Percentiles rank a stretch among this genome's conserved stretches.
Conservation (phyloP, 2,113 vertebrate genomes). For the Stictonetta naevosa region DNA sequence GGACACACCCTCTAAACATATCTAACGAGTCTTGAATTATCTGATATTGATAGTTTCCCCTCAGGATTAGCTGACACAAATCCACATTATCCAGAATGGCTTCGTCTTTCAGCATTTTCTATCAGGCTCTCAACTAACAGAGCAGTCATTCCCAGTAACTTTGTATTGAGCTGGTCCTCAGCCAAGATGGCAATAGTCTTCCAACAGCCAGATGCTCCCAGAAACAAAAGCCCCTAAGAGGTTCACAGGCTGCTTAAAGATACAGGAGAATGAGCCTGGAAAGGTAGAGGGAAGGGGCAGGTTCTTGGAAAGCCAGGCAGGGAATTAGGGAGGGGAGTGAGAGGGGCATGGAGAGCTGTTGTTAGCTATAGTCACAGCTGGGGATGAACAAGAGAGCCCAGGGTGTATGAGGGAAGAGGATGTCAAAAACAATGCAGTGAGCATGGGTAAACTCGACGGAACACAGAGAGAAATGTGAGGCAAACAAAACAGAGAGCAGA, state of each 20-base stretch:
- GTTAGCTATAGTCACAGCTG: not conserved
- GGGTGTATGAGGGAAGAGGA: not conserved
- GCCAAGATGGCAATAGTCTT: not conserved
- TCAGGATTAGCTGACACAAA: not conserved
- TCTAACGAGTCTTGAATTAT: not conserved
- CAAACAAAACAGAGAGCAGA: not conserved
- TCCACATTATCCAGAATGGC: not conserved
- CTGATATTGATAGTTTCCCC: not conserved
- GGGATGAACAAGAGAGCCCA: not conserved
- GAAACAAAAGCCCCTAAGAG: not conserved
- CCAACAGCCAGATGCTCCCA: fast-evolving
- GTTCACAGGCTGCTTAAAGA: not conserved
- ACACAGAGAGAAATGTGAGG: not conserved
- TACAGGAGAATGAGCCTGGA: not conserved
- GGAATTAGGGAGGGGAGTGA: not conserved
- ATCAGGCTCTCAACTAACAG: not conserved
- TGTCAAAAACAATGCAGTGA: not conserved
- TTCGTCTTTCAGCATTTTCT: not conserved
- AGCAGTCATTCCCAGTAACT: not conserved
- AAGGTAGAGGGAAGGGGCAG: not conserved
- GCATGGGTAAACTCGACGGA: not conserved
- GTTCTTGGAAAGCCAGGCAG: not conserved
- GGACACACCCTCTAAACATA: not conserved
- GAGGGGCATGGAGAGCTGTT: not conserved
- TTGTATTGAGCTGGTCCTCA: not conserved